Conservation (phyloP, 2,888 invertebrate species). For the Ectemnius continuus region DNA sequence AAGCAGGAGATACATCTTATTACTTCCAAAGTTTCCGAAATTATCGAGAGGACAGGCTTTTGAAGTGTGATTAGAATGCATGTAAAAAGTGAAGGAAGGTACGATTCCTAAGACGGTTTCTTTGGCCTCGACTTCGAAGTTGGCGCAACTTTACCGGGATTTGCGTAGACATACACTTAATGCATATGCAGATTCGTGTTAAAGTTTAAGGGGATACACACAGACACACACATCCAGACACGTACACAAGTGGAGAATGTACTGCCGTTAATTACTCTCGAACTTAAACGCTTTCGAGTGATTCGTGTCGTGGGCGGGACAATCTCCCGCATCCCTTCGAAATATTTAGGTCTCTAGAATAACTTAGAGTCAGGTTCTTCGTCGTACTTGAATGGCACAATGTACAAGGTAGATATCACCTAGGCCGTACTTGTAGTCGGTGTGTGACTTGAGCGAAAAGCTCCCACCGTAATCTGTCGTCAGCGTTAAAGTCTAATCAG, state of each 20-base stretch:
- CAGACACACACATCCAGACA: neutral
- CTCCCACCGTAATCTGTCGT: no score
- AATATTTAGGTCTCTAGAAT: constrained; percentile 34
- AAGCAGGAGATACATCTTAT: neutral
- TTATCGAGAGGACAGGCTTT: neutral
- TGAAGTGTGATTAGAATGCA: neutral
- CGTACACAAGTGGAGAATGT: constrained; percentile 32
- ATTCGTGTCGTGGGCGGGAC: constrained; percentile 18
- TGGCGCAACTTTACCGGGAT: neutral
- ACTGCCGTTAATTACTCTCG: constrained; percentile 48
- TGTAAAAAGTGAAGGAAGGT: no score
- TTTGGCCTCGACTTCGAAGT: neutral
- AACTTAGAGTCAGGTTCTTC: constrained; percentile 38
- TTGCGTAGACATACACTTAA: constrained; percentile 12
- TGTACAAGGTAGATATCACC: constrained; percentile 27
- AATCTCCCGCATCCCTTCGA: constrained; percentile 18
- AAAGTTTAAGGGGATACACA: constrained; percentile 2
- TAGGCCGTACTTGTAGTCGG: constrained; percentile 23
- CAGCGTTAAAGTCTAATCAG: no score
- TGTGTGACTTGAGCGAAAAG: neutral
- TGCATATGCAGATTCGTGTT: neutral
- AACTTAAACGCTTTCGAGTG: constrained; percentile 29
- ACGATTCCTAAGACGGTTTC: no score
- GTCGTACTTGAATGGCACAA: constrained; percentile 20
- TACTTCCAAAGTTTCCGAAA: neutral